A percentile compares a stretch with the other conserved stretches of the same genome.
Evolutionary conservation across 2,888 invertebrate genomes (phyloP).

Genomic region (Pyrochroa serraticornis): DNA sequence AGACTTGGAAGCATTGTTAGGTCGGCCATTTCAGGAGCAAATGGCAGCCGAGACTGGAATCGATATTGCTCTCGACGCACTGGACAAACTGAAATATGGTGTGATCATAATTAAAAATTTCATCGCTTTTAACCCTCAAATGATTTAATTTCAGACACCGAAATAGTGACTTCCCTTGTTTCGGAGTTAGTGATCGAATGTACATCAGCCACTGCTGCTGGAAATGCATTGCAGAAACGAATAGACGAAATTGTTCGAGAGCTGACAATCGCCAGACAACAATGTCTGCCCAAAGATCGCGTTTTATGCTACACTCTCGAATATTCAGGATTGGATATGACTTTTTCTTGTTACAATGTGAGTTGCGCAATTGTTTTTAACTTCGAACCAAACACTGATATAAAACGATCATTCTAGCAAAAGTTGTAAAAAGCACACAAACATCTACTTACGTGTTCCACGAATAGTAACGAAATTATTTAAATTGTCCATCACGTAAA

Average conservation of each 20-base stretch:
- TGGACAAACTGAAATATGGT: constrained; percentile 76
- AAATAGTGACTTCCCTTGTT: constrained; percentile 65
- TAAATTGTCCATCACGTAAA: too few relatives aligned
- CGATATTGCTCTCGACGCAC: constrained; percentile 73
- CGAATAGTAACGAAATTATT: too few relatives aligned
- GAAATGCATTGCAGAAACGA: constrained; percentile 63
- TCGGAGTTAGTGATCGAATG: constrained; percentile 64
- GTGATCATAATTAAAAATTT: constrained; percentile 38
- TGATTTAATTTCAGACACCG: constrained; percentile 59
- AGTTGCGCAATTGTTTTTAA: constrained; percentile 33
- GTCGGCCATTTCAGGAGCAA: constrained; percentile 77
- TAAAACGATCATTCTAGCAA: too few relatives aligned
- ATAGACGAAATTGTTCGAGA: constrained; percentile 66
- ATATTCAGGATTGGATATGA: constrained; percentile 71
- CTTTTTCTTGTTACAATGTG: constrained; percentile 68
- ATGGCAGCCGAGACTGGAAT: constrained; percentile 76
- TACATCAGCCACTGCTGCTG: constrained; percentile 62
- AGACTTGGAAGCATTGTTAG: constrained; percentile 77
- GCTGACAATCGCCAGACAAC: constrained; percentile 65
- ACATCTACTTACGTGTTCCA: too few relatives aligned
- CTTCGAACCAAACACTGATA: too few relatives aligned
- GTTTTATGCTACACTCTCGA: constrained; percentile 79
- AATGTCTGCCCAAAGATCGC: constrained; percentile 72
- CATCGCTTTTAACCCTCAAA: neutral
- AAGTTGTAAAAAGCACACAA: too few relatives aligned